Evolutionary conservation across 2,797 vertebrate species (phyloP), one percentile per base, ranked within the genome.

Genomic region (Liparis tanakae): DNA sequence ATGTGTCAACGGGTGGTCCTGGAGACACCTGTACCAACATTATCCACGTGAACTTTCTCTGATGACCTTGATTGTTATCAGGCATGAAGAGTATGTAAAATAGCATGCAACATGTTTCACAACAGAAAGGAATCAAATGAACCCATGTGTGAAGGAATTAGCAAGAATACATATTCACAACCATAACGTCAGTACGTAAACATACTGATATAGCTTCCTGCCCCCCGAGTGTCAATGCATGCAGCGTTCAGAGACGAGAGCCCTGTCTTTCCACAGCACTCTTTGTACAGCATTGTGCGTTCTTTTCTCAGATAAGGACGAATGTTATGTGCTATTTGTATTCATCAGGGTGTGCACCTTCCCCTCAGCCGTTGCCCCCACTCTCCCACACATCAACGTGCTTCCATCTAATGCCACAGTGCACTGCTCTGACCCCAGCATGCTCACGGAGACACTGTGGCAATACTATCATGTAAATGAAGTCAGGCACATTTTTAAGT

Each of bases 381-480:
- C 44, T 41, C 44, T 46, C 59, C 39, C 36, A 54, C 71, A 57
- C 82, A 71, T 22, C 78, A 68, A 50, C 48, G 7, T 67, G 55
- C 68, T 53, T 78, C 74, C 64, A 60, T 81, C 69, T 84, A 73
- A 85, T 71, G 64, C 55, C 76, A 74, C 78, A 58, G 20, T 60
- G 81, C 72, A 50, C 68, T 9, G 22, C 56, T 70, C 58, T 81
- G 68, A 85, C 87, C 84, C 67, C 76, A n/a, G 74, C 76, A 76
- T 69, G 81, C 82, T 83, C 85, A 68, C 69, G 14, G 64, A 78
- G 72, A 82, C 75, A 70, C 67, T 50, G 72, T 61, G 76, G 44
- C 77, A 86, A 85, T 60, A 71, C 76, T 88, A 72, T 85, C 85
- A 89, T 88, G 89, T 82, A 87, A 90, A 91, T 88, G 51, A 88